Base-by-base conservation (phyloP, 2,888 invertebrate species). In the Heteromyza rotundicornis region DNA sequence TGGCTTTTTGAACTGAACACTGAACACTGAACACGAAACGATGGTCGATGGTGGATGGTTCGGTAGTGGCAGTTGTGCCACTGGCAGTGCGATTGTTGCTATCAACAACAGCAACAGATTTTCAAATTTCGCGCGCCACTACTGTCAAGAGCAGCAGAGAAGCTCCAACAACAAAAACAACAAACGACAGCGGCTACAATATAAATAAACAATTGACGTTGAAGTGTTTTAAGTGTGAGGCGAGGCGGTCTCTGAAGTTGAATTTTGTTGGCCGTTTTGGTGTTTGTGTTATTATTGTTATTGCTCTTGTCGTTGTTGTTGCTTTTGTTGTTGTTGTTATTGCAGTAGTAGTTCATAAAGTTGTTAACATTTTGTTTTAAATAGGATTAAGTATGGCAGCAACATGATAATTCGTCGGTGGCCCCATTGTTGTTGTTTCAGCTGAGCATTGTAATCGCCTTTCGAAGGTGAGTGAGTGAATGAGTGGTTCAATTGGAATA, bases 91-190 rank as follows among this genome's bases (percentile, higher is more conserved):
- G 32, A 32, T 12, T 12, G 12, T 12, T 32, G 32, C 32, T 32
- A 32, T 8, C 32, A 32, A 32, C 32, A 32, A 32, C 32, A 32
- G 12, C 32, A 32, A 32, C n/a, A n/a, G n/a, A n/a, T n/a, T n/a
- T n/a, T n/a, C n/a, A n/a, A n/a, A n/a, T n/a, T n/a, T n/a, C n/a
- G n/a, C n/a, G n/a, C n/a, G n/a, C n/a, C n/a, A n/a, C n/a, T n/a
- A n/a, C n/a, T n/a, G n/a, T n/a, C n/a, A n/a, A n/a, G n/a, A n/a
- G n/a, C n/a, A n/a, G n/a, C n/a, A n/a, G n/a, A n/a, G n/a, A n/a
- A n/a, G n/a, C n/a, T n/a, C n/a, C 40, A 23, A 27, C 35, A 50
- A 55, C 50, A 50, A 55, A 27, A 56, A 23, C 53, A 57, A 53
- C 57, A 47, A 47, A 47, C 47, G 19, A 17, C 47, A 47, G 19